Evolutionary conservation across 2,888 invertebrate species (phyloP), one percentile per base, ranked within the genome.

Genomic region (Nomada ferruginata): DNA sequence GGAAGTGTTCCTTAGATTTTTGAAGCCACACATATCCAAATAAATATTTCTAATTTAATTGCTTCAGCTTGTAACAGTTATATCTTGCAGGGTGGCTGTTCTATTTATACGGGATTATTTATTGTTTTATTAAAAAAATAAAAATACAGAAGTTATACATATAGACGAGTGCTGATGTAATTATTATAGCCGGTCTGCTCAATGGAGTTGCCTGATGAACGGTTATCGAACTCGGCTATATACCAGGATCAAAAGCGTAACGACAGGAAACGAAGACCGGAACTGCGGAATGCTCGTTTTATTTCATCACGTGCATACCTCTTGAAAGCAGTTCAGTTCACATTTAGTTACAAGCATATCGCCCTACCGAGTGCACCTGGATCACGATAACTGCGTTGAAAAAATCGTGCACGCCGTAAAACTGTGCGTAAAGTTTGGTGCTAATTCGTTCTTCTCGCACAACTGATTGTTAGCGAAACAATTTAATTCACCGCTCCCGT

Each of bases 211-310:
- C 71, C 59, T 63, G 61, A 66, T 47, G 79, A 66, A 72, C 82
- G 81, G 79, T 76, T 79, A 82, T 87, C 87, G 88, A 84, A 86
- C 84, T 79, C 84, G 73, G 69, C 72, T 10, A 26, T 57, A 57
- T 13, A 26, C 26, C 72, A 74, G 78, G 73, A 63, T 71, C 66
- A 75, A 68, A 74, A 75, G 78, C 82, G 82, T 75, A 82, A 90
- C 91, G 83, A 76, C 85, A 90, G 91, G 91, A 91, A 90, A 76
- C 79, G 53, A 84, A 89, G 87, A 80, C 91, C 91, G 91, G 91
- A 91, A 91, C 86, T 88, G 81, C 84, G 87, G 87, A 85, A 86
- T 85, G 78, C 79, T 79, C 77, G 85, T 86, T 89, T 85, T 82
- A 79, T 80, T 85, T 82, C 63, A 73, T 86, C 74, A 79, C 76